Evolutionary conservation across 1,140 invertebrate genomes (phyloP).

Genomic region (Lasioglossum baleicum): DNA sequence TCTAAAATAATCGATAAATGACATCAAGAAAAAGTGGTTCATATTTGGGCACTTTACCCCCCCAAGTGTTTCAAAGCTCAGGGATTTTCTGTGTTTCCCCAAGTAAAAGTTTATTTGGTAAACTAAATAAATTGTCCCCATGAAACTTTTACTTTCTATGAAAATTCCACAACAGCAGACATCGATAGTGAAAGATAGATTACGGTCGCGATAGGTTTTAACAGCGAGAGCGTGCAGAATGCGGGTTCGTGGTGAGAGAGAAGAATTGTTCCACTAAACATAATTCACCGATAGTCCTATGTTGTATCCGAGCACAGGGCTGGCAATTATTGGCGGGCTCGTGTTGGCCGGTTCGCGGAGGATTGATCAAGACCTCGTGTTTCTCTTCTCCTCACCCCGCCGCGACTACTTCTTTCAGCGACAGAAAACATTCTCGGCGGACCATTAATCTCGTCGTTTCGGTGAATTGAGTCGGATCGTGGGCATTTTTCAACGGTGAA

Average conservation of each 20-base stretch:
- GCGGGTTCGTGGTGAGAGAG: background rate
- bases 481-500: constrained; percentile 36
- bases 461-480: constrained; percentile 23
- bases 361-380: constrained; percentile 29
- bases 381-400: background rate
- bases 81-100: no score
- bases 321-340: constrained; percentile 19
- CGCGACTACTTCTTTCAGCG: background rate
- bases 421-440: constrained; percentile 20
- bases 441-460: constrained; percentile 40
- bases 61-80: no score
- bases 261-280: background rate
- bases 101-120: no score
- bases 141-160: no score
- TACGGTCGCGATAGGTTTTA: no score
- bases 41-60: no score
- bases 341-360: background rate
- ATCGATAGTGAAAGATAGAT: no score
- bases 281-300: constrained; percentile 8
- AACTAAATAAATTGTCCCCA: no score
- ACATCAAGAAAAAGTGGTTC: no score
- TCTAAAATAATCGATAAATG: no score
- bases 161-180: no score
- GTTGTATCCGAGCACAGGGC: background rate
- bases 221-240: no score